Evolutionary conservation across 2,113 vertebrate genomes (phyloP).

Genomic region (Conger conger): DNA sequence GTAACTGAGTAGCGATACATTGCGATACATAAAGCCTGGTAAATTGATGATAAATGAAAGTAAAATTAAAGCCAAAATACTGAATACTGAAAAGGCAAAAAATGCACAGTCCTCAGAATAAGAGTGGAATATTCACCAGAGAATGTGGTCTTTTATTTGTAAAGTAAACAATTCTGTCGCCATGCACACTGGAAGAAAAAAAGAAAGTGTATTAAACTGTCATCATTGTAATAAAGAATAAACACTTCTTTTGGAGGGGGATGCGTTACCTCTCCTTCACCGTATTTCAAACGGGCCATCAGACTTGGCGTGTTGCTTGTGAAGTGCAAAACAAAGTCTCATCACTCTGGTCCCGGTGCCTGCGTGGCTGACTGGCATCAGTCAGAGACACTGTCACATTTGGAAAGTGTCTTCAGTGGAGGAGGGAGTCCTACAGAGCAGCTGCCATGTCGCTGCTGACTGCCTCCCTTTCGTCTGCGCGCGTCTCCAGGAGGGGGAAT

Average conservation of each 20-base stretch:
- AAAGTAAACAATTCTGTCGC: background rate
- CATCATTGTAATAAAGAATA: constrained; percentile 9
- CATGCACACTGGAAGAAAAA: background rate
- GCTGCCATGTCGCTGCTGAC: constrained; percentile 36
- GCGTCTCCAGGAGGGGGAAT: background rate
- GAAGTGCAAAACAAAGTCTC: background rate
- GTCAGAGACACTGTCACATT: constrained; percentile 44
- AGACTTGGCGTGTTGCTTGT: constrained; percentile 15
- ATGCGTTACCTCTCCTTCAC: background rate
- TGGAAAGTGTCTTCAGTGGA: constrained; percentile 14
- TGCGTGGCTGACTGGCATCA: constrained; percentile 49
- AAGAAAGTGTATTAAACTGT: background rate
- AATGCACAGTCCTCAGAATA: background rate
- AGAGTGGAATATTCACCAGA: background rate
- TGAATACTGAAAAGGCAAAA: background rate
- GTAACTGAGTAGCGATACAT: background rate
- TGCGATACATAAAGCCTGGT: background rate
- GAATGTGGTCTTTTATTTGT: background rate
- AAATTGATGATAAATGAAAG: background rate
- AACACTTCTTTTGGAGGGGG: background rate
- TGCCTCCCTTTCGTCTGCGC: background rate
- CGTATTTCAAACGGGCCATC: background rate
- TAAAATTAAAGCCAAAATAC: background rate
- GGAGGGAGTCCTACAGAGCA: constrained; percentile 30
- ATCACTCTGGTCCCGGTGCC: background rate